Evolutionary conservation across 2,888 invertebrate species (phyloP).

Genomic region (Tigriopus californicus): DNA sequence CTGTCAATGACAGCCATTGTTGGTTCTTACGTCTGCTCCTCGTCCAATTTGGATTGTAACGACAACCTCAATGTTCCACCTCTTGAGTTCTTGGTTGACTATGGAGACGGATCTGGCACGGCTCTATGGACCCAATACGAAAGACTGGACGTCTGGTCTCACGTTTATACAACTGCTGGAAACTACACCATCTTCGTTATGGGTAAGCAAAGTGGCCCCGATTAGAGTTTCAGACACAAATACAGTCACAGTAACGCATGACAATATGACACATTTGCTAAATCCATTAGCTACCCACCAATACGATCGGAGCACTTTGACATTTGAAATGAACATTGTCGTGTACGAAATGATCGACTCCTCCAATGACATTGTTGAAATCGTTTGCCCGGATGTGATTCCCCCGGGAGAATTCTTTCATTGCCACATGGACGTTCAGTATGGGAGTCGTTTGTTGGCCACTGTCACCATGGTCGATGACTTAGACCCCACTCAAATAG

Average conservation of each 20-base stretch:
- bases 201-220: not conserved
- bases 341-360: not conserved
- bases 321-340: no score
- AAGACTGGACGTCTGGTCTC: not conserved
- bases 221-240: not conserved
- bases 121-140: not conserved
- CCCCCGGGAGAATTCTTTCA: constrained; percentile 6
- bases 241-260: not conserved
- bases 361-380: not conserved
- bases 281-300: no score
- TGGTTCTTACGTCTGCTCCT: not conserved
- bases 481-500: not conserved
- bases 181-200: not conserved
- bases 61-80: not conserved
- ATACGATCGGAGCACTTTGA: no score
- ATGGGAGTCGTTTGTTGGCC: not conserved
- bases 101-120: constrained; percentile 9
- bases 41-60: not conserved
- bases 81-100: not conserved
- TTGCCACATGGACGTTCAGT: not conserved
- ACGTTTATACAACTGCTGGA: not conserved
- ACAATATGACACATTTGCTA: no score
- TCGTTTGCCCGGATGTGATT: constrained; percentile 5
- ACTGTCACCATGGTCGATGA: not conserved
- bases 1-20: not conserved